Evolutionary conservation across 2,888 invertebrate genomes (phyloP), one percentile per base, ranked within the genome.

Genomic region (Magallana nippona): DNA sequence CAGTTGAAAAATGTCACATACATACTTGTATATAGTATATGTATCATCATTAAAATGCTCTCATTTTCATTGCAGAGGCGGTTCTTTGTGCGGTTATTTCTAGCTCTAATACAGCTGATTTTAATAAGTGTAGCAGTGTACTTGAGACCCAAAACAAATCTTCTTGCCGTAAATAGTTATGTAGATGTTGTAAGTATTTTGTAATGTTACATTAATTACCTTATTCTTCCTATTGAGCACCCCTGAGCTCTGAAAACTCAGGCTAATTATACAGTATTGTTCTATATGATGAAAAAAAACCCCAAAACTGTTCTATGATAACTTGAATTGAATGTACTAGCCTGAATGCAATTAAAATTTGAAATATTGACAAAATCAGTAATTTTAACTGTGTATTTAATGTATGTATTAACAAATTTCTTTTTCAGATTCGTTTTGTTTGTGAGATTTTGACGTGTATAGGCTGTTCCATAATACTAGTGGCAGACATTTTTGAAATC

Each of bases 401-500:
- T 60, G 15, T 17, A 10, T n/a, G 13, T 10, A 71, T n/a, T 62
- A 10, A 8, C 80, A 63, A 84, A 57, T 60, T 83, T 84, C 85
- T 32, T 71, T 89, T 90, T 27, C 90, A 95, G 95, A 90, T 95
- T 19, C 95, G 98, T 32, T 96, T 97, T 91, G 96, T 96, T 22
- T 96, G 97, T 91, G 99, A 99, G 95, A 95, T 97, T 84, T 96
- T 97, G 5, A 98, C 98, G 0, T 96, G 98, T 83, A 93, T 96
- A 2, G 97, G 98, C 19, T 98, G 98, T 10, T 94, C 98, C 3
- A 96, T 97, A 91, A 98, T 98, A 93, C 96, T 99, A 8, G 95
- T 98, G 85, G 95, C 98, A 94, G 98, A 98, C 94, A 97, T 98
- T 0, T 97, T 97, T 91, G 99, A 99, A 95, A 96, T 99, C 85